Evolutionary conservation across 2,888 invertebrate species (phyloP).

Genomic region (Drosophila demipolita): DNA sequence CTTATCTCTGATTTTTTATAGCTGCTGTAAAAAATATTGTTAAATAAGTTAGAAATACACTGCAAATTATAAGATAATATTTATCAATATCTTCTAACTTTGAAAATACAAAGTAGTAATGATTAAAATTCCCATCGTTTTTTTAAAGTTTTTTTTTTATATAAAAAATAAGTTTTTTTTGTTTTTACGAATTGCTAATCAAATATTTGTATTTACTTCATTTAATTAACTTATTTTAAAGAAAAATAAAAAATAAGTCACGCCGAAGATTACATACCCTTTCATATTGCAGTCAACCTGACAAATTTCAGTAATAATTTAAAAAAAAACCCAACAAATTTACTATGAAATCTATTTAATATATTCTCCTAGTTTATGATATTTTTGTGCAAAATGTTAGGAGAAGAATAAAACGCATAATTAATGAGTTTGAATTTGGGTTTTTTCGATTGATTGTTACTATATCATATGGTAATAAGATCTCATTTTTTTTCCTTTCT

Average conservation of each 20-base stretch:
- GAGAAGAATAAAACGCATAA: too few relatives aligned
- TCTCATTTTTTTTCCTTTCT: not conserved
- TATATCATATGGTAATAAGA: not conserved
- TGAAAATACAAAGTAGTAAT: too few relatives aligned
- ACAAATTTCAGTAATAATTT: not conserved
- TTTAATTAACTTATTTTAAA: not conserved
- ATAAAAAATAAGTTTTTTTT: not conserved
- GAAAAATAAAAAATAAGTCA: not conserved
- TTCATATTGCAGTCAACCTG: not conserved
- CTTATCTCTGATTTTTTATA: not conserved
- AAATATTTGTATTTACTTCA: not conserved
- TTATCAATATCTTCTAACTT: too few relatives aligned
- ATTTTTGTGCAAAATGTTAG: too few relatives aligned
- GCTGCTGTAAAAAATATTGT: not conserved
- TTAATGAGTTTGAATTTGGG: not conserved
- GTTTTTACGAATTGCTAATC: not conserved
- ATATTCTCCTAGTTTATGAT: not conserved
- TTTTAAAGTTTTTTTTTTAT: not conserved
- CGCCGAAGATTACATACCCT: too few relatives aligned
- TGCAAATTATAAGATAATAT: too few relatives aligned
- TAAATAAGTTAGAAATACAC: not conserved
- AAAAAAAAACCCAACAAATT: not conserved
- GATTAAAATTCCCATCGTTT: not conserved
- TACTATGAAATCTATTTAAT: not conserved
- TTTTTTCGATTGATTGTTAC: not conserved